Evolutionary conservation across 30 jellyfish, hydroid and myxozoan genomes (phyloP).

Genomic region (Pseudorhiza aurosa): DNA sequence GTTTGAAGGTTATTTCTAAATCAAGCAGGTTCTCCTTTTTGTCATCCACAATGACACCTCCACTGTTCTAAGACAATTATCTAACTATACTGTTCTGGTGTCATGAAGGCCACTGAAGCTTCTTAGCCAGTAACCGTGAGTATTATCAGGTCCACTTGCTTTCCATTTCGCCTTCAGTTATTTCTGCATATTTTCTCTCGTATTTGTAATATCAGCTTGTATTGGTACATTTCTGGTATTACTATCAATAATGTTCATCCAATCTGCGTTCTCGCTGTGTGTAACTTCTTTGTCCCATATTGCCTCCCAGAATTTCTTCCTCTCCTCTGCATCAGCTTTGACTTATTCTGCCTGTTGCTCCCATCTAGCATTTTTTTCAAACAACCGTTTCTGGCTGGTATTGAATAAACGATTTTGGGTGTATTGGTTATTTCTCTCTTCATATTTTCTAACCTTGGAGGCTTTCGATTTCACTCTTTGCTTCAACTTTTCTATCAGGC

Average conservation of each 20-base stretch:
- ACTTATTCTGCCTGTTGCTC: too few species aligned
- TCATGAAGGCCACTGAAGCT: not conserved
- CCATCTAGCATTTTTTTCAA: too few species aligned
- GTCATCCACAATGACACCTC: slow-evolving; percentile 16
- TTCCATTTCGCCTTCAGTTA: slow-evolving; percentile 19
- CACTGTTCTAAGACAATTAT: not conserved
- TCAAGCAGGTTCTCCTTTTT: slow-evolving; percentile 17
- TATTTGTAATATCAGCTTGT: not conserved
- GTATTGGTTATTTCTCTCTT: too few species aligned
- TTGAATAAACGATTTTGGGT: too few species aligned
- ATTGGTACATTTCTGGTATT: not conserved
- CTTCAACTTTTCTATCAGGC: too few species aligned
- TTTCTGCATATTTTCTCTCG: not conserved
- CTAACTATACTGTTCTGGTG: not conserved
- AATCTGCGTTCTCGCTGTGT: slow-evolving; percentile 45
- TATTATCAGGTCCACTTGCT: not conserved
- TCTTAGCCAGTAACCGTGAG: not conserved
- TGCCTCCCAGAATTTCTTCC: slow-evolving; percentile 38
- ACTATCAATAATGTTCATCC: not conserved
- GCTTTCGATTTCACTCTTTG: too few species aligned
- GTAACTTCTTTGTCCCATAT: slow-evolving; percentile 29
- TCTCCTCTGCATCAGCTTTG: slow-evolving; percentile 24
- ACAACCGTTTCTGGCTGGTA: too few species aligned
- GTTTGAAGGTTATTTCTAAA: slow-evolving; percentile 22
- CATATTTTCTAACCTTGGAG: too few species aligned